Conservation (phyloP, 2,797 vertebrate species). For the Neostethus bicornis region DNA sequence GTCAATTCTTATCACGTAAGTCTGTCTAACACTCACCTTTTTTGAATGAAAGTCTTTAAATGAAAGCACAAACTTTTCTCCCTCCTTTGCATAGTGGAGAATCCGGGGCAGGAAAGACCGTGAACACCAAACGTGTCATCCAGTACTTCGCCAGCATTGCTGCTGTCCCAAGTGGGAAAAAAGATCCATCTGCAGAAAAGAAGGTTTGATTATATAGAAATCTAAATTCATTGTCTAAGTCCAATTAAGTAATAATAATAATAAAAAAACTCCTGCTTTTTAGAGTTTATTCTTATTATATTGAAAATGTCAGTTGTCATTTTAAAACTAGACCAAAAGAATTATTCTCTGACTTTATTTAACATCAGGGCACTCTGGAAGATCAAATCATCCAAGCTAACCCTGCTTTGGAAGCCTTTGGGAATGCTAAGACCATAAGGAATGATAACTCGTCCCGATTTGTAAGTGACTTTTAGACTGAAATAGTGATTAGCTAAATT, state of each 20-base stretch:
- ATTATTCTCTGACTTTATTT: conserved; percentile 1
- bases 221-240: neutral
- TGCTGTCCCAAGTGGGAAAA: conserved; percentile 81
- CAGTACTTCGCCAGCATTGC: conserved; percentile 90
- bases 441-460: conserved; percentile 33
- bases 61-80: too few species aligned
- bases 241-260: too few species aligned
- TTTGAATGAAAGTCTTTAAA: neutral
- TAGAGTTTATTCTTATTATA: neutral
- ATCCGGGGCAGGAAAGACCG: conserved; percentile 92
- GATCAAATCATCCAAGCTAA: conserved; percentile 76
- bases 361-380: conserved; percentile 83
- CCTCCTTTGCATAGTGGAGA: conserved; percentile 80
- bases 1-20: conserved; percentile 92
- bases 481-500: too few species aligned
- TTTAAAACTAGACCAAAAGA: too few species aligned
- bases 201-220: conserved; percentile 70
- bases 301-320: neutral
- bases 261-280: too few species aligned
- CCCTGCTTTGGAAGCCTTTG: conserved; percentile 82
- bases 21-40: neutral
- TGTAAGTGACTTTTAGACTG: conserved; percentile 10
- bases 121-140: too few species aligned
- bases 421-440: conserved; percentile 89
- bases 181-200: conserved; percentile 76